These are phyloP conservation scores for Dysidea cf. avara DNA, from an alignment of 37 sponge, comb jelly and placozoan genomes.

Conservation along the genomic window DNA sequence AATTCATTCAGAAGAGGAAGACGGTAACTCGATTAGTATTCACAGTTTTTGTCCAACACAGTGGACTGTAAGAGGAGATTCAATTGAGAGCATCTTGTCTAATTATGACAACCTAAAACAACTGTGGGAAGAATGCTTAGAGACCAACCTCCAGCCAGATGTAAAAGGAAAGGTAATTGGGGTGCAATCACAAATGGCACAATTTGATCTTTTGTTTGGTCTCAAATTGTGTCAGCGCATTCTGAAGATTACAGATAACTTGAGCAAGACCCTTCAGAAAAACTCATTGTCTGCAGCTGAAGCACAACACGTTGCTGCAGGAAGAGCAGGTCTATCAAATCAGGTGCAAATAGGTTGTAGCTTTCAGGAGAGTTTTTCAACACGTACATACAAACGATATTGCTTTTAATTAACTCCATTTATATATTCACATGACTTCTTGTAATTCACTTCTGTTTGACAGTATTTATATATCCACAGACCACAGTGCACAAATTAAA, in stretches of 20 bases:
- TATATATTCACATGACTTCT: no score
- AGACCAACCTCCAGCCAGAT: slow-evolving; percentile 22
- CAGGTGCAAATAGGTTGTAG: no score
- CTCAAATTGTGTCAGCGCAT: slow-evolving; percentile 8
- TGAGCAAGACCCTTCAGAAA: no score
- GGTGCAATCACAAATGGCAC: slow-evolving; percentile 13
- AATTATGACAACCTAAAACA: slow-evolving; percentile 13
- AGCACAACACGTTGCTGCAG: no score
- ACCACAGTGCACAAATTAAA: no score
- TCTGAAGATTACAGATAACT: slow-evolving; percentile 25
- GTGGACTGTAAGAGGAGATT: slow-evolving; percentile 28
- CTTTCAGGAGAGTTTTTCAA: no score
- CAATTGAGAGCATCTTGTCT: slow-evolving; percentile 21
- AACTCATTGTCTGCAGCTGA: no score
- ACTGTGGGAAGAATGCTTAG: slow-evolving; percentile 33
- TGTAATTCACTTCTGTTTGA: no score
- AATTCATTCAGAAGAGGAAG: slow-evolving; percentile 13
- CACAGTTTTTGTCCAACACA: slow-evolving; percentile 32
- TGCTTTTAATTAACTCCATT: no score
- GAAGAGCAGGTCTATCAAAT: no score
- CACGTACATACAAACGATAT: no score
- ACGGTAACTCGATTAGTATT: slow-evolving; percentile 13
- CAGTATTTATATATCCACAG: no score
- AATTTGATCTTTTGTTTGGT: slow-evolving; percentile 21
- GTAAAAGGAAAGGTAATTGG: slow-evolving; percentile 29